phyloP scores from a whole-genome alignment of 2,888 invertebrate genomes.

The Himalopsyche tibetana region DNA sequence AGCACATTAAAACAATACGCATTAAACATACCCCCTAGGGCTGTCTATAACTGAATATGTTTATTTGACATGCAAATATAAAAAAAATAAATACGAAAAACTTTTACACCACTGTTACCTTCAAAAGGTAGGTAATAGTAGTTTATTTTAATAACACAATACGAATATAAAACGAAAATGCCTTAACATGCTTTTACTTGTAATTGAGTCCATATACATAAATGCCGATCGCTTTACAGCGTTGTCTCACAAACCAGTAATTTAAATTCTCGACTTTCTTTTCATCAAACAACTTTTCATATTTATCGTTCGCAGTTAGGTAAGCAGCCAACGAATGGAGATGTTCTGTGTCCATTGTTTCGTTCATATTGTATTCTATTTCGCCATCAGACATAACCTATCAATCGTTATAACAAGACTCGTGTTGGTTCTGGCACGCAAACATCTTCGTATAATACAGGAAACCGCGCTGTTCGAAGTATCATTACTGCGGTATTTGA shows the following conservation, averaged over 20 bases:
- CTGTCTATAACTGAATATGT: no score
- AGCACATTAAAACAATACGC: no score
- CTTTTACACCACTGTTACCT: background rate
- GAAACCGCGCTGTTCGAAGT: constrained; percentile 53
- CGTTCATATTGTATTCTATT: constrained; percentile 24
- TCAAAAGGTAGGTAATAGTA: background rate
- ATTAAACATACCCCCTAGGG: no score
- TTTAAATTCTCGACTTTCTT: constrained; percentile 37
- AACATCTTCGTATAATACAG: constrained; percentile 43
- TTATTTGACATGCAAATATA: no score
- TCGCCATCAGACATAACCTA: background rate
- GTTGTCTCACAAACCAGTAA: constrained; percentile 23
- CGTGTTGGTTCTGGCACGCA: constrained; percentile 27
- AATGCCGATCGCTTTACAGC: background rate
- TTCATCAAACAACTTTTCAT: constrained; percentile 18
- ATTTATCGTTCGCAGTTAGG: constrained; percentile 18
- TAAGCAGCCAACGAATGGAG: constrained; percentile 19
- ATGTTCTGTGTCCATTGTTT: constrained; percentile 7
- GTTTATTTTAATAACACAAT: background rate
- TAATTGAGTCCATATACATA: constrained; percentile 36
- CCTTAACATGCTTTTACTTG: constrained; percentile 23
- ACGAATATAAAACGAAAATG: background rate
- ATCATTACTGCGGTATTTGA: constrained; percentile 50
- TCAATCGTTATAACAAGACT: constrained; percentile 41
- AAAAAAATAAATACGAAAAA: background rate